These are phyloP conservation scores for Otolemur garnettii DNA, from an alignment of 2,113 vertebrate species.

Conservation along the genomic window DNA sequence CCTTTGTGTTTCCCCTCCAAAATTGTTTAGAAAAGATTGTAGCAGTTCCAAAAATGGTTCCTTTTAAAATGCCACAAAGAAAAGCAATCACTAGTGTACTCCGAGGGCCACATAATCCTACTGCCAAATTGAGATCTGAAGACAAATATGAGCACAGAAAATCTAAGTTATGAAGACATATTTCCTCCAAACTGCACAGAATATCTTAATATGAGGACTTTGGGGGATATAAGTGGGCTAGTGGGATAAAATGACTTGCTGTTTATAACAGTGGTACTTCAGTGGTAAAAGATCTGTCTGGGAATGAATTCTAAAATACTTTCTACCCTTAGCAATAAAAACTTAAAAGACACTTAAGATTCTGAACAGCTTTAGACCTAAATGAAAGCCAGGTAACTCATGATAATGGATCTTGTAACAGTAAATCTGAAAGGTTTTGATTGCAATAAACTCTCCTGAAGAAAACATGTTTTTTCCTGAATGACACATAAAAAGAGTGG, in stretches of 20 bases:
- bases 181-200: not conserved
- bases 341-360: not conserved
- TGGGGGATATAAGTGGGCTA: not conserved
- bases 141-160: not conserved
- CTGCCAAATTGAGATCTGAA: not conserved
- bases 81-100: not conserved
- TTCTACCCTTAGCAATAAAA: not conserved
- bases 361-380: slow-evolving; percentile 2
- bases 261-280: not conserved
- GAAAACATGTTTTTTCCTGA: not conserved
- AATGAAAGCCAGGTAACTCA: not conserved
- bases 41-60: not conserved
- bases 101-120: not conserved
- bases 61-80: not conserved
- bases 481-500: not conserved
- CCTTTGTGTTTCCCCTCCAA: not conserved
- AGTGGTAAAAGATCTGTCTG: not conserved
- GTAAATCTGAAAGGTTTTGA: slow-evolving; percentile 52
- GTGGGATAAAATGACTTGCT: not conserved
- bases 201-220: not conserved
- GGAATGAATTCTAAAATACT: slow-evolving; percentile 3
- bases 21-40: not conserved
- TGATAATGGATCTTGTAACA: not conserved
- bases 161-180: not conserved
- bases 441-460: slow-evolving; percentile 26